Base-by-base conservation (phyloP, 2,113 vertebrate species). In the Macquaria australasica region DNA sequence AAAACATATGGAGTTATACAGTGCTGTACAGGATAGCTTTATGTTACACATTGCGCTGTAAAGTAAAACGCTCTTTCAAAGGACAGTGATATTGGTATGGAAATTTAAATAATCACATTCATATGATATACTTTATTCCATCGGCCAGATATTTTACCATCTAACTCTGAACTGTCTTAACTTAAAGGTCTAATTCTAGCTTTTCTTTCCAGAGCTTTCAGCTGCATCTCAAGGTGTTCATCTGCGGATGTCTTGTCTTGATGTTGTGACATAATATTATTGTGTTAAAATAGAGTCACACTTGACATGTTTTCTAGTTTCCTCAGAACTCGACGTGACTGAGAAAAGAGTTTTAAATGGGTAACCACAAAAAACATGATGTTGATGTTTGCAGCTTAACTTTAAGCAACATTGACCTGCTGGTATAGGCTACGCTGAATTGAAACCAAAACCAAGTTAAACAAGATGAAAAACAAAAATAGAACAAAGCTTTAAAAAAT, bases 221-320 rank as follows among this genome's bases (percentile, higher is more conserved):
- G n/a, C 23, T 41, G 7, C 11, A 34, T 34, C n/a, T 79, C 10
- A 21, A 10, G 6, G 6, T 41, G 11, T 66, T 71, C 21, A 69
- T 55, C 18, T 34, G n/a, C 1, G 21, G 51, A 59, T 50, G 12
- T 25, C 69, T 59, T 31, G 37, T 43, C 72, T 72, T 5, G 0
- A 6, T 41, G 64, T 77, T 75, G 63, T 77, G 21, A 84, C 28
- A 62, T 0, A 1, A 1, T 25, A 53, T 18, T 51, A n/a, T 6
- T 23, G 11, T 79, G 48, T 66, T 69, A 70, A 67, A 86, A 81
- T 59, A 25, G 14, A 7, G 8, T 43, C 11, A 31, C 34, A 56
- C 10, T 20, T 72, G 18, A n/a, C 20, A 37, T 5, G 45, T 60
- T 66, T 62, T 8, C 2, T 3, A 12, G 23, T 70, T 89, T 70